Conservation (phyloP, 2,113 vertebrate species). For the Gavialis gangeticus region DNA sequence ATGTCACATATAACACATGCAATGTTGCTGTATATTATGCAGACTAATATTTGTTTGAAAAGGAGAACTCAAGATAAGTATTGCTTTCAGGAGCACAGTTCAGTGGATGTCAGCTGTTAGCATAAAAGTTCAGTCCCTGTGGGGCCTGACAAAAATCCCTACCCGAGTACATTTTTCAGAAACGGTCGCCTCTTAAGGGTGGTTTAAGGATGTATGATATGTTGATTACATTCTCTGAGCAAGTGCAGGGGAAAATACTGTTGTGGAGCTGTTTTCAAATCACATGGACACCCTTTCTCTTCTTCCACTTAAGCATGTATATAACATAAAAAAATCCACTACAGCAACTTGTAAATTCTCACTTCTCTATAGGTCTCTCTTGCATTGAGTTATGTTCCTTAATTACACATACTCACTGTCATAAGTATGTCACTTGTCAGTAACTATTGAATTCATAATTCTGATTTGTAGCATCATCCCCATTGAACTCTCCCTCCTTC, state of each 20-base stretch:
- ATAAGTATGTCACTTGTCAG: neutral
- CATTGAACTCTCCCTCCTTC: neutral
- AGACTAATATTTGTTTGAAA: neutral
- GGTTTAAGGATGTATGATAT: neutral
- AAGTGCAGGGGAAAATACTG: neutral
- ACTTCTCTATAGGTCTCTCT: neutral
- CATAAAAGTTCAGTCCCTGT: neutral
- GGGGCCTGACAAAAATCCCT: neutral
- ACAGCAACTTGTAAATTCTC: neutral
- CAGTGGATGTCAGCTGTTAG: neutral
- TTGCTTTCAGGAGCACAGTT: neutral
- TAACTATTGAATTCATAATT: conserved; percentile 10
- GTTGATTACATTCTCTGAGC: neutral
- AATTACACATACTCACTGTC: neutral
- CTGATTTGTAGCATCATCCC: neutral
- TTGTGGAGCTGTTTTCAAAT: neutral
- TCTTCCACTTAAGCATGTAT: neutral
- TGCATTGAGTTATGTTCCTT: neutral
- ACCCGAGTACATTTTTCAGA: conserved; percentile 4
- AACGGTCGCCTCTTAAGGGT: neutral
- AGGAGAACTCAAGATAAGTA: neutral
- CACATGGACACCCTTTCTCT: too few relatives aligned
- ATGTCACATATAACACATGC: neutral
- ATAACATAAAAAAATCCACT: neutral
- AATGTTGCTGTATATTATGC: neutral